phyloP scores from a whole-genome alignment of 2,113 vertebrate species.

The Mormoops blainvillei region DNA sequence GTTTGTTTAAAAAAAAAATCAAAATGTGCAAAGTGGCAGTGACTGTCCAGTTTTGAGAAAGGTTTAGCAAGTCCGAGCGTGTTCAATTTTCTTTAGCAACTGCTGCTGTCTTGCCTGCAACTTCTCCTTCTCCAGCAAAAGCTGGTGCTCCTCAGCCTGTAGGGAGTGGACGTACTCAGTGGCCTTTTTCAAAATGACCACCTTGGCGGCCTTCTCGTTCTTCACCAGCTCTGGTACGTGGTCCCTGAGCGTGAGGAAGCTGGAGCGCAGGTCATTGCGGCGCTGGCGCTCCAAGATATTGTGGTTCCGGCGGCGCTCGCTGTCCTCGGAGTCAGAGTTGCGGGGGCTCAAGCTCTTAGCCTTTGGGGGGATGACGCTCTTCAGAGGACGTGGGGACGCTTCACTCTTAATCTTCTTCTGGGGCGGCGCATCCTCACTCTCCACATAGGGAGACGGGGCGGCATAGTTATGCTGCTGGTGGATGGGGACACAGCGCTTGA shows the following conservation, averaged over 20 bases:
- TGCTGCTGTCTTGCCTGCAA: slow-evolving; percentile 89
- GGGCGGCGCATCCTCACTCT: slow-evolving; percentile 87
- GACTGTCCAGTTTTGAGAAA: slow-evolving; percentile 81
- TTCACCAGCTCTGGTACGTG: slow-evolving; percentile 95
- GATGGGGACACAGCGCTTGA: slow-evolving; percentile 94
- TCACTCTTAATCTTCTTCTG: slow-evolving; percentile 90
- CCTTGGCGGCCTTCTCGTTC: slow-evolving; percentile 98
- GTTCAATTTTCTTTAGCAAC: slow-evolving; percentile 92
- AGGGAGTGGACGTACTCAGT: slow-evolving; percentile 93
- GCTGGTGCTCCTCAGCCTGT: slow-evolving; percentile 89
- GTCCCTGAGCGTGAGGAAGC: slow-evolving; percentile 96
- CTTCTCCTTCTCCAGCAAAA: slow-evolving; percentile 92
- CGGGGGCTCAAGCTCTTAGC: slow-evolving; percentile 88
- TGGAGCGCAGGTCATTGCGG: slow-evolving; percentile 97
- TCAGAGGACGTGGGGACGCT: slow-evolving; percentile 79
- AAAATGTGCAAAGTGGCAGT: slow-evolving; percentile 90
- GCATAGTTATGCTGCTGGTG: slow-evolving; percentile 99
- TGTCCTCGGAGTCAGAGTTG: slow-evolving; percentile 96
- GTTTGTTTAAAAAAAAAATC: slow-evolving; percentile 79
- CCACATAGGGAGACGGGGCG: slow-evolving; percentile 92
- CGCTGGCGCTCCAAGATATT: slow-evolving; percentile 98
- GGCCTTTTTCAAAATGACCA: slow-evolving; percentile 98
- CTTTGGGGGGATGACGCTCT: slow-evolving; percentile 82
- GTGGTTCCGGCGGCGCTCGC: slow-evolving; percentile 95
- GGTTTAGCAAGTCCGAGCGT: slow-evolving; percentile 93